These are phyloP conservation scores for Hyperopisus bebe DNA, from an alignment of 2,113 vertebrate species.

Conservation along the genomic window DNA sequence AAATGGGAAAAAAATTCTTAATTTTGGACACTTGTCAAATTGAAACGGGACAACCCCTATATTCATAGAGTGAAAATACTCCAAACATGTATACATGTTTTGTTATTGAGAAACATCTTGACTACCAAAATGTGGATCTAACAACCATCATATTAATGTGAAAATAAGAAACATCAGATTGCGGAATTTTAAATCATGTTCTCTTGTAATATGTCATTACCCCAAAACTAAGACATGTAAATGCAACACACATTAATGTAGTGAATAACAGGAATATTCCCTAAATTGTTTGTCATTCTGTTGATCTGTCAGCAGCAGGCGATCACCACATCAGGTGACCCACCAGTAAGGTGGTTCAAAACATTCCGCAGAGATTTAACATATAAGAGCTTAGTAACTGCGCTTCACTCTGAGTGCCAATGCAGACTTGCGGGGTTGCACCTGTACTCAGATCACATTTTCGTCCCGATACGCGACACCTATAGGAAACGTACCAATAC, in stretches of 20 bases:
- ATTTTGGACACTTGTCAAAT: too few relatives aligned
- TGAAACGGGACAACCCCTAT: too few relatives aligned
- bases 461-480: neutral
- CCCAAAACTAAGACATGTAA: neutral
- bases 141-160: too few relatives aligned
- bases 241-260: neutral
- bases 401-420: neutral
- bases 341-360: neutral
- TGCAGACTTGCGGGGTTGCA: neutral
- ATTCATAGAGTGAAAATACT: too few relatives aligned
- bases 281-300: neutral
- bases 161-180: too few relatives aligned
- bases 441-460: neutral
- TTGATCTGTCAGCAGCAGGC: conserved; percentile 27
- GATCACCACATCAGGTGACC: neutral
- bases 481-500: conserved; percentile 52
- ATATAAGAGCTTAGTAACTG: neutral
- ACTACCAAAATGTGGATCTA: too few relatives aligned
- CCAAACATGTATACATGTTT: too few relatives aligned
- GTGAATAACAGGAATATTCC: neutral
- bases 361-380: neutral
- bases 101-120: too few relatives aligned
- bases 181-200: too few relatives aligned
- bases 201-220: neutral
- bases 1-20: too few relatives aligned